These are phyloP conservation scores for Enteromius paludinosus DNA, from an alignment of 2,797 vertebrate genomes.

Conservation along the genomic window DNA sequence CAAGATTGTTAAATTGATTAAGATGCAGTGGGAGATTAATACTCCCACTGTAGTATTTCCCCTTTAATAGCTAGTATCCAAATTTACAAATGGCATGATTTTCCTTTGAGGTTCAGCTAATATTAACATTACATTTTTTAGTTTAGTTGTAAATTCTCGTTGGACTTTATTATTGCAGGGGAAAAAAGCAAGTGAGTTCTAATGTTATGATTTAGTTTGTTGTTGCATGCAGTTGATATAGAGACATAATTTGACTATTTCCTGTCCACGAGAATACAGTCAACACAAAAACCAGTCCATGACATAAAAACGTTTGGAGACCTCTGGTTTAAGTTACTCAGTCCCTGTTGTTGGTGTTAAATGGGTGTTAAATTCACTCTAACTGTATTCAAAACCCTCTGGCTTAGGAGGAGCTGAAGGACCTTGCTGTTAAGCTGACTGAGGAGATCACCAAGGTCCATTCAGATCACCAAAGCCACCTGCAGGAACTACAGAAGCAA, in stretches of 20 bases:
- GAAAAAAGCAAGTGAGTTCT: background rate
- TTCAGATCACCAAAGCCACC: constrained; percentile 77
- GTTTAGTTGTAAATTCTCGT: no score
- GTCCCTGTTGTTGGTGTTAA: background rate
- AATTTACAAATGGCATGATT: background rate
- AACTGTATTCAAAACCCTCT: constrained; percentile 16
- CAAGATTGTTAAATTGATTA: background rate
- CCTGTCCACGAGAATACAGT: background rate
- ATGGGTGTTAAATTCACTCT: constrained; percentile 7
- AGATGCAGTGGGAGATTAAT: no score
- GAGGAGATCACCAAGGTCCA: constrained; percentile 80
- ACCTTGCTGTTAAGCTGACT: constrained; percentile 77
- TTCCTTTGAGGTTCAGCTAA: no score
- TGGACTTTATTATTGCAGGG: background rate
- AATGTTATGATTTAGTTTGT: background rate
- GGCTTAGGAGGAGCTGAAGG: constrained; percentile 77
- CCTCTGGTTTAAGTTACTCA: background rate
- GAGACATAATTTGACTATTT: background rate
- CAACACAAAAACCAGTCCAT: background rate
- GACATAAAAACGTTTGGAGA: background rate
- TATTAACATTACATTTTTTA: no score
- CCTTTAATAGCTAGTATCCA: background rate
- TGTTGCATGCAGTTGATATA: background rate
- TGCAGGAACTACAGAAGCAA: constrained; percentile 73
- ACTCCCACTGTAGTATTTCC: background rate